Percentiles rank a stretch among this genome's conserved stretches.
These are phyloP conservation scores for Huso huso DNA, from an alignment of 2,797 vertebrate genomes.

Conservation along the genomic window DNA sequence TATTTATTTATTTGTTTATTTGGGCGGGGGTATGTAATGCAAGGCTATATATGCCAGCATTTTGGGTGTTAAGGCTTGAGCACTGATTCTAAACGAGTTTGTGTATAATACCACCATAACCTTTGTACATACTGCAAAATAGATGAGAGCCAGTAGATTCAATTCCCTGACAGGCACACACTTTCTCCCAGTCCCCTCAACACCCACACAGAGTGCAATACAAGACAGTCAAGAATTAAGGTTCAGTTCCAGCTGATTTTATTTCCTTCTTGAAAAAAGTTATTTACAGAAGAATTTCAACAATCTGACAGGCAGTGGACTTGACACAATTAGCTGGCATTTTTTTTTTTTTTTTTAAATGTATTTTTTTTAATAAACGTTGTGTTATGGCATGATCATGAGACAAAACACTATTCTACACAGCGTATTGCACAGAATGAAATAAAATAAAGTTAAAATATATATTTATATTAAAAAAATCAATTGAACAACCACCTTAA, in stretches of 20 bases:
- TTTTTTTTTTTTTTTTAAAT: slow-evolving; percentile 55
- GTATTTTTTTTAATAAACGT: slow-evolving; percentile 37
- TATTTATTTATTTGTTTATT: no score
- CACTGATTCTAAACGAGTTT: no score
- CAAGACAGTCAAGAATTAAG: slow-evolving; percentile 59
- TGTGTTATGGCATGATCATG: slow-evolving; percentile 81
- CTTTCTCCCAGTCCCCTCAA: neutral
- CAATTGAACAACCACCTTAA: slow-evolving; percentile 80
- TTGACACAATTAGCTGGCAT: slow-evolving; percentile 96
- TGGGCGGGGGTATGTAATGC: no score
- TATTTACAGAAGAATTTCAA: slow-evolving; percentile 99
- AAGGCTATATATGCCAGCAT: no score
- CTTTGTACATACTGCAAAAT: slow-evolving; percentile 14
- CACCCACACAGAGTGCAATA: slow-evolving; percentile 33
- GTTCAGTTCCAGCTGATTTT: slow-evolving; percentile 99
- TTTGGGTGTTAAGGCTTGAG: no score
- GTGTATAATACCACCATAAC: neutral
- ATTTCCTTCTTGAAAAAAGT: slow-evolving; percentile 97
- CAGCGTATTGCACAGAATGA: slow-evolving; percentile 99
- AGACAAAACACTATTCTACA: slow-evolving; percentile 87
- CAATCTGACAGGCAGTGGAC: slow-evolving; percentile 99
- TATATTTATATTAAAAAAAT: slow-evolving; percentile 68
- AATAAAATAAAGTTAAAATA: slow-evolving; percentile 86
- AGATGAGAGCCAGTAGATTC: neutral
- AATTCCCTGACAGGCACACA: slow-evolving; percentile 5